These are phyloP conservation scores for Dascillus cervinus DNA, from an alignment of 2,888 invertebrate species.

Conservation along the genomic window DNA sequence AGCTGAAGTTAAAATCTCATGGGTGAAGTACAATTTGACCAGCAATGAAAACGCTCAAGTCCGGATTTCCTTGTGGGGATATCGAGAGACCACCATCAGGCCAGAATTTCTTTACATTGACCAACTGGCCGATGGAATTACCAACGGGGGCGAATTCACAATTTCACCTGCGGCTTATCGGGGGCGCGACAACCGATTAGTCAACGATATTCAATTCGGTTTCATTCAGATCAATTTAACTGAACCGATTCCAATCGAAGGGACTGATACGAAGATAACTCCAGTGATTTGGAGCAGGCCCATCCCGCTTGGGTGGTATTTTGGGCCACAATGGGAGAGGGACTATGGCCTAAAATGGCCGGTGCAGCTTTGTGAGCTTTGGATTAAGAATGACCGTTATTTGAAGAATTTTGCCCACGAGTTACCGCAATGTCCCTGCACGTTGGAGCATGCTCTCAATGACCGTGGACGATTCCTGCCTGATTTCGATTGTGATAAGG, in stretches of 20 bases:
- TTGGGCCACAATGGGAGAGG: conserved; percentile 80
- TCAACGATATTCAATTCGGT: conserved; percentile 73
- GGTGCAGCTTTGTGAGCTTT: conserved; percentile 75
- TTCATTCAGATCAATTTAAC: conserved; percentile 84
- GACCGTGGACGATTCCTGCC: conserved; percentile 92
- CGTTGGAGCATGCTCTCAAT: conserved; percentile 76
- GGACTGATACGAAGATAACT: conserved; percentile 35
- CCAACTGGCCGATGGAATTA: conserved; percentile 53
- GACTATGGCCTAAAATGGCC: conserved; percentile 78
- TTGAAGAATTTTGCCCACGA: conserved; percentile 80
- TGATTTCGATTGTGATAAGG: conserved; percentile 84
- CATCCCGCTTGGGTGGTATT: conserved; percentile 90
- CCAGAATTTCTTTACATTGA: conserved; percentile 80
- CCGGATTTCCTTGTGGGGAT: conserved; percentile 82
- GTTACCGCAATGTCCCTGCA: conserved; percentile 85
- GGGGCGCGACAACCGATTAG: conserved; percentile 59
- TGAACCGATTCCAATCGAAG: conserved; percentile 49
- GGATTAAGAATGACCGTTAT: conserved; percentile 79
- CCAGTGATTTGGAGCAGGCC: conserved; percentile 81
- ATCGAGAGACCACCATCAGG: conserved; percentile 72
- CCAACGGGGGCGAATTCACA: conserved; percentile 54
- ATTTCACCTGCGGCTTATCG: conserved; percentile 69
- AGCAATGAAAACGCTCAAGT: conserved; percentile 68
- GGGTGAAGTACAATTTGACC: conserved; percentile 82
- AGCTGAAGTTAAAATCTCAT: conserved; percentile 66